These are phyloP conservation scores for Nettapus auritus DNA, from an alignment of 2,113 vertebrate genomes.

Conservation along the genomic window DNA sequence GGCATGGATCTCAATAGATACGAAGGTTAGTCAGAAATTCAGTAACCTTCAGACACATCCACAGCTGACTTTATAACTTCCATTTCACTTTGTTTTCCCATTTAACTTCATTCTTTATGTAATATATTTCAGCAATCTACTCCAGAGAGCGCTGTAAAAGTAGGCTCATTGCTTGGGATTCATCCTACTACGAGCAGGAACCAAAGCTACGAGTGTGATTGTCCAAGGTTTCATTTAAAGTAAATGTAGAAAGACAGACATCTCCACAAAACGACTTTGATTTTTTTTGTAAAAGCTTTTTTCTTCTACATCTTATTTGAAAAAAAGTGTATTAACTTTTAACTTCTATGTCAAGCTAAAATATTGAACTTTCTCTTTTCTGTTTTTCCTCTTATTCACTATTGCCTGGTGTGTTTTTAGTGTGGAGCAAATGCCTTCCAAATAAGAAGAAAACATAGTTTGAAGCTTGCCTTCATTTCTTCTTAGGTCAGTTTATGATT, in stretches of 20 bases:
- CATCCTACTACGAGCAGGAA: neutral
- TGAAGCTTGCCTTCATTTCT: slow-evolving; percentile 7
- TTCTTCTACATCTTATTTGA: neutral
- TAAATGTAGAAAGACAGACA: neutral
- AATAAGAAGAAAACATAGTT: neutral
- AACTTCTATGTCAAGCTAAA: neutral
- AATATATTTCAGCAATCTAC: neutral
- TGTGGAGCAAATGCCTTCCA: neutral
- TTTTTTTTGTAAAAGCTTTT: neutral
- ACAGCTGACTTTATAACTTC: neutral
- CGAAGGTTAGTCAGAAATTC: neutral
- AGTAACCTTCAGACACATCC: neutral
- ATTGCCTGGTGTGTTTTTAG: neutral
- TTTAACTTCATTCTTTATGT: neutral
- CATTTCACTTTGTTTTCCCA: neutral
- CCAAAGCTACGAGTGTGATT: neutral
- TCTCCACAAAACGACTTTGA: neutral
- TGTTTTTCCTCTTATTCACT: neutral
- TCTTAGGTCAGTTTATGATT: neutral
- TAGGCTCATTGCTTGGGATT: neutral
- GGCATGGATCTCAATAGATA: neutral
- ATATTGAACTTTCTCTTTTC: neutral
- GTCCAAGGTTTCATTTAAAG: neutral
- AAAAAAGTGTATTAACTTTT: neutral
- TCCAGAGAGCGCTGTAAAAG: neutral